phyloP scores from a whole-genome alignment of 23 tunicate species.

The Botrylloides violaceus region DNA sequence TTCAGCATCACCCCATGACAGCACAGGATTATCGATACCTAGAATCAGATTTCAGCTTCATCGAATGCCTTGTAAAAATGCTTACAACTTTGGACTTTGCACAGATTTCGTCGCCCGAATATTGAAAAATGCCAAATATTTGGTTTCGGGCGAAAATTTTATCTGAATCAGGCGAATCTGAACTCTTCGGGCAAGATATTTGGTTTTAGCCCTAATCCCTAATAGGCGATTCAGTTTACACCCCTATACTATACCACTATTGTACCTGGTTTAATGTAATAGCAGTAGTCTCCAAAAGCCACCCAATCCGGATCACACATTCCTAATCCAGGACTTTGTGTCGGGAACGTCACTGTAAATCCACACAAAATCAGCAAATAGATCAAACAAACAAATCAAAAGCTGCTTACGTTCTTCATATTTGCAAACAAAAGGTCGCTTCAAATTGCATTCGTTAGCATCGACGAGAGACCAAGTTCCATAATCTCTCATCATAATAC shows the following conservation, averaged over 20 bases:
- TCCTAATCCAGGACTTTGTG: conserved; percentile 60
- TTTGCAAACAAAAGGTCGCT: conserved; percentile 67
- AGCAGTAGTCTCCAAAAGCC: conserved; percentile 71
- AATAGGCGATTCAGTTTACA: no score
- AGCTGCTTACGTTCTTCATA: conserved; percentile 66
- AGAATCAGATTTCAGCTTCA: no score
- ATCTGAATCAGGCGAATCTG: no score
- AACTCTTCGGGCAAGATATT: no score
- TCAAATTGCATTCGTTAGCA: conserved; percentile 24
- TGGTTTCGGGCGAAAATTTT: no score
- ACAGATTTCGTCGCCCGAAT: conserved; percentile 30
- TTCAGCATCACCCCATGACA: conserved; percentile 78
- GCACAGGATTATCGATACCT: no score
- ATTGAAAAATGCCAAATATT: neutral
- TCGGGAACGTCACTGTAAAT: conserved; percentile 48
- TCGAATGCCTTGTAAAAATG: no score
- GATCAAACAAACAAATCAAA: neutral
- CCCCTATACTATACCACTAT: no score
- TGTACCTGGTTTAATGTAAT: conserved; percentile 43
- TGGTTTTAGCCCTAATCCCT: no score
- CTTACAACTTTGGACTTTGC: no score
- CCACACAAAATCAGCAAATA: neutral
- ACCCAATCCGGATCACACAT: conserved; percentile 57
- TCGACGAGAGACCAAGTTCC: conserved; percentile 52
- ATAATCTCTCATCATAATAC: conserved; percentile 41